phyloP scores from a whole-genome alignment of 2,888 invertebrate species.

The Drosophila leonis region DNA sequence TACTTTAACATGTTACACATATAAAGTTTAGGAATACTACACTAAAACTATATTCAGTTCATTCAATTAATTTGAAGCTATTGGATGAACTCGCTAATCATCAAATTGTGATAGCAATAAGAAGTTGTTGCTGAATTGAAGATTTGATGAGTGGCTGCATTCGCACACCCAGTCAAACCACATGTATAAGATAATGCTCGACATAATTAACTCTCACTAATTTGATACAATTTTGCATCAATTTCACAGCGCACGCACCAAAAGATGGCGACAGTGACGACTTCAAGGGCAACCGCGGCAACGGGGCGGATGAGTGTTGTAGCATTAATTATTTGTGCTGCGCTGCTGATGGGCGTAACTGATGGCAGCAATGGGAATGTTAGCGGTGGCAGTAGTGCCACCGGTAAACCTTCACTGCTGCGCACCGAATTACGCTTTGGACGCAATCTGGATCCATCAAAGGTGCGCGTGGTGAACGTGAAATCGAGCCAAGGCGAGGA shows the following conservation, averaged over 20 bases:
- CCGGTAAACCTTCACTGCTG: constrained; percentile 87
- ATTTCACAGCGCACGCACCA: constrained; percentile 59
- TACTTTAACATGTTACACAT: background rate
- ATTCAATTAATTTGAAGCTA: background rate
- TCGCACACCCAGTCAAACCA: background rate
- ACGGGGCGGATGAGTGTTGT: constrained; percentile 35
- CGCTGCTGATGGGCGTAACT: constrained; percentile 36
- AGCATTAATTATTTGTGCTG: constrained; percentile 32
- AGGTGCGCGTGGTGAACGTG: constrained; percentile 91
- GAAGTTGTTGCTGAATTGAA: background rate
- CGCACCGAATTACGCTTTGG: constrained; percentile 92
- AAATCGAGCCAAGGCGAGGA: constrained; percentile 91
- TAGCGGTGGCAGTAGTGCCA: constrained; percentile 36
- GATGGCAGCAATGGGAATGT: constrained; percentile 25
- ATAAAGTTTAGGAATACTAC: background rate
- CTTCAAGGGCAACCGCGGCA: constrained; percentile 21
- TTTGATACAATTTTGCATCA: constrained; percentile 38
- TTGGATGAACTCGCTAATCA: background rate
- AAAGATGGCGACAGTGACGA: constrained; percentile 46
- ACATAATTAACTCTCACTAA: constrained; percentile 50
- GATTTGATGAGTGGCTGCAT: background rate
- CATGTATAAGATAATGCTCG: constrained; percentile 3
- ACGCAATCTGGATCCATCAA: constrained; percentile 90
- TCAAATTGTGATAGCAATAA: background rate
- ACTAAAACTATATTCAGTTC: background rate